These are phyloP conservation scores for Ariolimax columbianus DNA, from an alignment of 2,888 invertebrate species.

Conservation along the genomic window DNA sequence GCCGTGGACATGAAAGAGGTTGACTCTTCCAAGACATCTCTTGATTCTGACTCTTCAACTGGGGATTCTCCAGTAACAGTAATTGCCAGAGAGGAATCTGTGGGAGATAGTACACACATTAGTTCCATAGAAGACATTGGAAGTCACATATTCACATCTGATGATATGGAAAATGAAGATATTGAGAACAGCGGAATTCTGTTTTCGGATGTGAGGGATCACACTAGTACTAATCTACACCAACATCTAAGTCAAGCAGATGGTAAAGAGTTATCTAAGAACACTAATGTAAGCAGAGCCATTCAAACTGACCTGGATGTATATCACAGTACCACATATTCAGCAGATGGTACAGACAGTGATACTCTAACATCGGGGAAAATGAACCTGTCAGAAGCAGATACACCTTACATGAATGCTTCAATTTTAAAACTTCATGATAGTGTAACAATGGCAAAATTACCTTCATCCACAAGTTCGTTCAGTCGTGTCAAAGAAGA, in stretches of 20 bases:
- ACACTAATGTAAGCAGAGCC: not conserved
- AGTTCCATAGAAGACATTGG: constrained; percentile 14
- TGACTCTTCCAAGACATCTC: constrained; percentile 15
- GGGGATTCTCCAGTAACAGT: constrained; percentile 53
- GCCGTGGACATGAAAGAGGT: not conserved
- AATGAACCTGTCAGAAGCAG: not conserved
- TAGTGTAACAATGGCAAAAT: not conserved
- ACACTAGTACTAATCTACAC: not conserved
- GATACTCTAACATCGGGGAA: not conserved
- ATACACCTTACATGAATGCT: not conserved
- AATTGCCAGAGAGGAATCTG: constrained; percentile 45
- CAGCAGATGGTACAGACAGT: not conserved
- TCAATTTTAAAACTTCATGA: not conserved
- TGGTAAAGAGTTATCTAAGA: not conserved
- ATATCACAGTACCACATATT: not conserved
- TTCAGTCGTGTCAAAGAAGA: not conserved
- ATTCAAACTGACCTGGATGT: constrained; percentile 2
- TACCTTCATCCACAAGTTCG: not conserved
- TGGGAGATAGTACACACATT: constrained; percentile 5
- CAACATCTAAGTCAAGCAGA: constrained; percentile 2
- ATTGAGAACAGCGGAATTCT: not conserved
- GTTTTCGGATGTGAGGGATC: not conserved
- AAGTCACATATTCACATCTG: not conserved
- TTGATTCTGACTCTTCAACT: constrained; percentile 49
- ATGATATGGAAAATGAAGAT: not conserved